A percentile compares a stretch with the other conserved stretches of the same genome.
Evolutionary conservation across 35 echinoderm and acorn worm species (phyloP).

Genomic region (Lytechinus variegatus): DNA sequence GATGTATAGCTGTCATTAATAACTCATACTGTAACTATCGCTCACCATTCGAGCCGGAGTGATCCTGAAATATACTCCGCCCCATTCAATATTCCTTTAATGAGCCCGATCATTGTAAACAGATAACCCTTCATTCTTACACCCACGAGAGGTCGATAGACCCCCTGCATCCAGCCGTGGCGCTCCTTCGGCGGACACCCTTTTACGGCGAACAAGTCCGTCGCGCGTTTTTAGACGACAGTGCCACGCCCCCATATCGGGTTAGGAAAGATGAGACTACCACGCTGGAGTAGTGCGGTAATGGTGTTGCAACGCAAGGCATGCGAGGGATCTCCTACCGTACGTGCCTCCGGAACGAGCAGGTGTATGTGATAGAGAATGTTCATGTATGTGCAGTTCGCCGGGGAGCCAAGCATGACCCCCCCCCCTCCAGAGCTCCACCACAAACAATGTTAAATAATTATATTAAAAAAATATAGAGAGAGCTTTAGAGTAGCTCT

Average conservation of each 20-base stretch:
- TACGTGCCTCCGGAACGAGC: not conserved
- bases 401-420: not conserved
- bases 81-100: not conserved
- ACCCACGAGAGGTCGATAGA: not conserved
- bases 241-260: conserved; percentile 19
- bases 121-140: conserved; percentile 3
- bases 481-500: too few relatives aligned
- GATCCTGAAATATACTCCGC: not conserved
- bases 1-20: not conserved
- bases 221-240: not conserved
- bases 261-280: not conserved
- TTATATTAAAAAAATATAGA: too few relatives aligned
- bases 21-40: not conserved
- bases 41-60: not conserved
- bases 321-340: not conserved
- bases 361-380: not conserved
- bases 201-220: not conserved
- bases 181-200: not conserved
- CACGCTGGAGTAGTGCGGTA: not conserved
- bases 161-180: not conserved
- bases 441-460: too few relatives aligned
- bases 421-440: too few relatives aligned
- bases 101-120: not conserved
- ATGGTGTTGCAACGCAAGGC: conserved; percentile 20
- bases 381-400: not conserved